Conservation (phyloP, 1,140 invertebrate species). For the Heliconius eleuchia region DNA sequence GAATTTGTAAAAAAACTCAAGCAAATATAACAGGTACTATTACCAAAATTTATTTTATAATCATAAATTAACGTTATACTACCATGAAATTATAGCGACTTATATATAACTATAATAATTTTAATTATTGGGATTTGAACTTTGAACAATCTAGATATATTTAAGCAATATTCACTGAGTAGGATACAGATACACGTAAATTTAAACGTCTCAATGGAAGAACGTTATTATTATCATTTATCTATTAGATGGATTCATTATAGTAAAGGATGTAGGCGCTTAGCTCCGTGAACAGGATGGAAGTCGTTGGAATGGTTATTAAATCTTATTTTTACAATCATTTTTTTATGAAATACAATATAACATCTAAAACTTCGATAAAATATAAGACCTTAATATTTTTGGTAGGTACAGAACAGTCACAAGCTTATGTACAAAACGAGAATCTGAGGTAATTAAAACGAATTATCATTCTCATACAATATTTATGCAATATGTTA, state of each 20-base stretch:
- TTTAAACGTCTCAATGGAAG: constrained; percentile 7
- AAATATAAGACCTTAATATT: neutral
- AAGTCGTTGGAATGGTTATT: neutral
- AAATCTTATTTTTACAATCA: constrained; percentile 12
- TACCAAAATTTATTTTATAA: neutral
- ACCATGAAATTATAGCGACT: no score
- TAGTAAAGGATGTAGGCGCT: constrained; percentile 33
- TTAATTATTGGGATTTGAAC: neutral
- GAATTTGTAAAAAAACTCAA: neutral
- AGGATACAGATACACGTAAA: neutral
- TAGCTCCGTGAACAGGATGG: constrained; percentile 30
- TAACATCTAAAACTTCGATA: neutral
- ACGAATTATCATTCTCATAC: no score
- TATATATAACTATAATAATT: no score
- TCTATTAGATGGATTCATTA: constrained; percentile 19
- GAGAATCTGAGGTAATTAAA: neutral
- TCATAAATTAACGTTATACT: no score
- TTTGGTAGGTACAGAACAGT: neutral
- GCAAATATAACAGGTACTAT: neutral
- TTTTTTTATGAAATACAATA: neutral
- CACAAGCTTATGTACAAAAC: neutral
- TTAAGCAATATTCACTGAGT: neutral
- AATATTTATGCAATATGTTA: neutral
- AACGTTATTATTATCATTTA: constrained; percentile 17
- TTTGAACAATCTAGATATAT: neutral